Evolutionary conservation across 2,797 vertebrate genomes (phyloP), one percentile per base, ranked within the genome.

Genomic region (Enteromius anoplus): DNA sequence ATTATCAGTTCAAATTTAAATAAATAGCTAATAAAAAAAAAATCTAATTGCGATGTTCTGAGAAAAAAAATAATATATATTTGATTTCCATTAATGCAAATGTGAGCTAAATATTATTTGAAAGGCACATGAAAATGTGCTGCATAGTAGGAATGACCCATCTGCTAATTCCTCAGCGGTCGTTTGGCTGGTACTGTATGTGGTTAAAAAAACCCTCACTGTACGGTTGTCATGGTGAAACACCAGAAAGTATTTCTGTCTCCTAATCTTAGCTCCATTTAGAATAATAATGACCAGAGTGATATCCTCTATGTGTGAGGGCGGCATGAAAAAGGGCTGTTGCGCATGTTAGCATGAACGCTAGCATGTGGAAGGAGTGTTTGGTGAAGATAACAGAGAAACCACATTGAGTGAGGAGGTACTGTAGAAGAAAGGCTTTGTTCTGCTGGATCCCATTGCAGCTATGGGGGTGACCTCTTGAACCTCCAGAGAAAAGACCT

Each of bases 401-500:
- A 60, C 84, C 80, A 14, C 78, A 12, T 0, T 32, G 83, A 86
- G 73, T 37, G 68, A 3, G 7, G 17, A 76, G 60, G 17, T n/a
- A n/a, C n/a, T n/a, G n/a, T 37, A 91, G 91, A 94, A 94, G 88
- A 51, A 86, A 65, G 68, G 76, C 90, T 92, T 94, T 94, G 92
- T 93, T 90, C 85, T 45, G 0, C 85, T 85, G 83, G 89, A 91
- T 91, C 90, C 93, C 88, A 88, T 93, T 93, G 92, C 90, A 89
- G 93, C 90, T 80, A 90, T 64, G 83, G 88, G 89, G 91, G 90
- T 91, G 91, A 91, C 92, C 87, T 65, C 86, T 81, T 78, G 69
- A 82, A 85, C 64, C 78, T 85, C 85, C 77, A 93, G 91, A 93
- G 92, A 91, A 86, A 73, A 89, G 88, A 92, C 92, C 92, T 92